Evolutionary conservation across 2,888 invertebrate species (phyloP).

Genomic region (Nomada goodeniana): DNA sequence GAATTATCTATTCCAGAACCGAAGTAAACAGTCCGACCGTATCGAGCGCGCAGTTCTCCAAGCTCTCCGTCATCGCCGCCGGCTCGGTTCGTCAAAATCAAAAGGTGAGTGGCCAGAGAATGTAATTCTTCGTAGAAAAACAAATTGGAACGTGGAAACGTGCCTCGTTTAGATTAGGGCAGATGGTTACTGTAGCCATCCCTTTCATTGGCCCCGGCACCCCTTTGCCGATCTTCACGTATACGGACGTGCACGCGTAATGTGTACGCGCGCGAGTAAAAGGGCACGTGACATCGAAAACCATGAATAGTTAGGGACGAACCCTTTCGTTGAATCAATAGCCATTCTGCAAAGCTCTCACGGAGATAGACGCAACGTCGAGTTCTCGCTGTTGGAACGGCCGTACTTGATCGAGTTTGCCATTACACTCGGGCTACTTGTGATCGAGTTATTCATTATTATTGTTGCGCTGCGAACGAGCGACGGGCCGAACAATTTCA

Average conservation of each 20-base stretch:
- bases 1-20: constrained; percentile 6
- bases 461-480: constrained; percentile 35
- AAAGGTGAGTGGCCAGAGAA: constrained; percentile 56
- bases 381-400: constrained; percentile 22
- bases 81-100: constrained; percentile 42
- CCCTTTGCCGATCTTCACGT: neutral
- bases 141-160: constrained; percentile 75
- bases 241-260: constrained; percentile 15
- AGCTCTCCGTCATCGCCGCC: neutral
- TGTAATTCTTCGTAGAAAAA: constrained; percentile 65
- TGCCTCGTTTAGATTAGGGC: constrained; percentile 73
- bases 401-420: constrained; percentile 43
- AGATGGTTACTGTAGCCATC: constrained; percentile 69
- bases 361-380: constrained; percentile 51
- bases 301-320: constrained; percentile 78
- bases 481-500: constrained; percentile 28
- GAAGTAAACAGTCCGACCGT: too few relatives aligned
- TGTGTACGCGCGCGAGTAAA: constrained; percentile 73
- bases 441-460: constrained; percentile 58
- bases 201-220: constrained; percentile 43
- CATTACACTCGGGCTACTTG: constrained; percentile 51
- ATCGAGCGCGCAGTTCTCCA: too few relatives aligned
- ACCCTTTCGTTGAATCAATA: constrained; percentile 78
- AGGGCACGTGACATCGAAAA: constrained; percentile 80
- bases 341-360: constrained; percentile 66